Evolutionary conservation across 2,113 vertebrate genomes (phyloP).

Genomic region (Anolis carolinensis): DNA sequence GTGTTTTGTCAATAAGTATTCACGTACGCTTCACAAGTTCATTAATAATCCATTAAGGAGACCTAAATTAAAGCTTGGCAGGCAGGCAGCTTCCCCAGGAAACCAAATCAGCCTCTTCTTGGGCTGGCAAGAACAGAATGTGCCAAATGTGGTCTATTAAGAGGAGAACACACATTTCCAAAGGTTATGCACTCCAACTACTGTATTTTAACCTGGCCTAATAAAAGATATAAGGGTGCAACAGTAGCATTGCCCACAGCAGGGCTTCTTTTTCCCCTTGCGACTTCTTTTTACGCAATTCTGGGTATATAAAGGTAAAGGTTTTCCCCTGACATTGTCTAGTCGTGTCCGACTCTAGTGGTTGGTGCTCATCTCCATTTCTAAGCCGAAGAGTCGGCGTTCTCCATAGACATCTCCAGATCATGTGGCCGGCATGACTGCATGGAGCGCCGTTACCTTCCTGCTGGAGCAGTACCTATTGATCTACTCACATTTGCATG

Average conservation of each 20-base stretch:
- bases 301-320: no score
- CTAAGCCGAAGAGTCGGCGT: no score
- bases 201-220: slow-evolving; percentile 27
- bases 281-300: no score
- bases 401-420: no score
- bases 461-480: no score
- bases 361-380: no score
- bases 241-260: slow-evolving; percentile 32
- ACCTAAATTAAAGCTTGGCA: slow-evolving; percentile 55
- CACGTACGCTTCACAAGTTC: slow-evolving; percentile 48
- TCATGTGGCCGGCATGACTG: no score
- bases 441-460: no score
- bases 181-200: slow-evolving; percentile 50
- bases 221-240: slow-evolving; percentile 18
- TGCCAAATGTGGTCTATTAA: slow-evolving; percentile 37
- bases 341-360: no score
- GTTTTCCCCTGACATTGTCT: no score
- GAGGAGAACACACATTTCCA: slow-evolving; percentile 33
- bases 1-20: slow-evolving; percentile 59
- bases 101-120: slow-evolving; percentile 52
- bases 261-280: no score
- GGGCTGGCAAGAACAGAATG: slow-evolving; percentile 47
- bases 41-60: slow-evolving; percentile 67
- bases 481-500: no score
- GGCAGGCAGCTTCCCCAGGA: slow-evolving; percentile 50